Base-by-base conservation (phyloP, 1,140 invertebrate species). In the Papilio helenus region DNA sequence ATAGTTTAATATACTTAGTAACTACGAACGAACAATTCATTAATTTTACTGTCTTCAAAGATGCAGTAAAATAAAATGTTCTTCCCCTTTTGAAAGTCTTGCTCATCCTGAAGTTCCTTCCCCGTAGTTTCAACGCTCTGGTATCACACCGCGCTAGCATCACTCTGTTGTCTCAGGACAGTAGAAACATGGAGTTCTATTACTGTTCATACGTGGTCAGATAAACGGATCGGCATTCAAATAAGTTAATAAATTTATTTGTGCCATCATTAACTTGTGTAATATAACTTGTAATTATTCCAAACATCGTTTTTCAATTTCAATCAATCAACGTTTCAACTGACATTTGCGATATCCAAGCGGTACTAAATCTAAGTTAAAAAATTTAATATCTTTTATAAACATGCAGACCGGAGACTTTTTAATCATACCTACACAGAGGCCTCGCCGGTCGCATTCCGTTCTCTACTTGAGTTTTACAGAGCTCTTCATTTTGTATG, bases 401-500 rank as follows among this genome's bases (percentile, higher is more conserved):
- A 65, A 65, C 61, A 68, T 29, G 14, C 1, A 68, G 61, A 29
- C 61, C 61, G 61, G 26, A 34, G 4, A 26, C 20, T 61, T 68
- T 34, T 68, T 68, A 68, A 68, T 68, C 61, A 68, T 68, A 68
- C 61, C 26, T 3, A 68, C 61, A 65, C 61, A 68, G 61, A 68
- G 61, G 26, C 61, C 26, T 68, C 26, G 26, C 23, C 61, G 61
- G 61, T 26, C 12, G 61, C 23, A 68, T 68, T 68, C 29, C 23
- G 58, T 34, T 68, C 61, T 68, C 61, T 68, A 68, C 61, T 68
- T 68, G 61, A 68, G 61, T 68, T 68, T 68, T 29, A 68, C 26
- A 68, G 61, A 68, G 61, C 61, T 68, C 61, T 68, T 68, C 26
- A 68, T 68, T 29, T 68, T 68, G 26, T 68, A 68, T 68, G 61